Evolutionary conservation across 2,888 invertebrate species (phyloP).

Genomic region (Oasisia sp.): DNA sequence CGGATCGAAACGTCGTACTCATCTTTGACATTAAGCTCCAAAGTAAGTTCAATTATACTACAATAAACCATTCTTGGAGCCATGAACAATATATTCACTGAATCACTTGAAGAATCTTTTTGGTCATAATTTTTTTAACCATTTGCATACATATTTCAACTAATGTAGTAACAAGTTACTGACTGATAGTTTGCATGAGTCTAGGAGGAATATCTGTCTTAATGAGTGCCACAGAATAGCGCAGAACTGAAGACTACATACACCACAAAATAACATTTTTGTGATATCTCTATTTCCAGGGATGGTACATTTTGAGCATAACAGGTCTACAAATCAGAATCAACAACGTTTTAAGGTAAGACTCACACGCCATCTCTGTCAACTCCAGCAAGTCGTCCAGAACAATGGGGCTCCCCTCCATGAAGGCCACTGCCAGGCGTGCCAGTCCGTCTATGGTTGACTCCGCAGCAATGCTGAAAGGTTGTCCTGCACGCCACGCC

Average conservation of each 20-base stretch:
- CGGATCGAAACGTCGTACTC: no score
- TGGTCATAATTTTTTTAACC: neutral
- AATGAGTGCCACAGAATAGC: neutral
- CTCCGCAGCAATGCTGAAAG: slow-evolving; percentile 37
- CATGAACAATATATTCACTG: neutral
- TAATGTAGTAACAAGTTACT: neutral
- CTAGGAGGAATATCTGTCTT: neutral
- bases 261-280: neutral
- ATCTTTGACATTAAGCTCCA: no score
- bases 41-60: no score
- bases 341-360: neutral
- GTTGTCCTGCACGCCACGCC: slow-evolving; percentile 39
- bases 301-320: neutral
- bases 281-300: neutral
- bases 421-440: slow-evolving; percentile 27
- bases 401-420: slow-evolving; percentile 29
- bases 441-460: slow-evolving; percentile 30
- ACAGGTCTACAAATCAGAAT: neutral
- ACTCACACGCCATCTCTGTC: slow-evolving; percentile 33
- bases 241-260: neutral
- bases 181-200: neutral
- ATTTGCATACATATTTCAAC: neutral
- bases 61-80: neutral
- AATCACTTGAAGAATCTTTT: no score
- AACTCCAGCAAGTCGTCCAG: slow-evolving; percentile 39